Conservation (phyloP, 2,797 vertebrate genomes). For the Anguilla pacifica region DNA sequence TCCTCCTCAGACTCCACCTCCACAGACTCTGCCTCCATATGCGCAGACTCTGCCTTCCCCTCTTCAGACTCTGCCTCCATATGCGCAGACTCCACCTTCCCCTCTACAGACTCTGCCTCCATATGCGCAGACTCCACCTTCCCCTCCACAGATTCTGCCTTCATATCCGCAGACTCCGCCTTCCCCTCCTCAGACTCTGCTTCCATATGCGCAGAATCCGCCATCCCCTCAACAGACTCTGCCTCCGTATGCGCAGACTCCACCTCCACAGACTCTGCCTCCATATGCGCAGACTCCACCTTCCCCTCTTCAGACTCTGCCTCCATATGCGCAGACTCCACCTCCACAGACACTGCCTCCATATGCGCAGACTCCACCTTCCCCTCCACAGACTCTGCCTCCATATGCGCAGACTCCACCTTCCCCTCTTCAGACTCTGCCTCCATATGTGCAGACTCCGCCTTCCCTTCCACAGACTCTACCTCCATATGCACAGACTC, state of each 20-base stretch:
- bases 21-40: neutral
- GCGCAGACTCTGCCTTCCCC: neutral
- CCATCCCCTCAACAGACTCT: neutral
- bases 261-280: too few relatives aligned
- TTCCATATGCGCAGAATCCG: neutral
- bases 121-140: neutral
- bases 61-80: neutral
- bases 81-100: neutral
- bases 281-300: too few relatives aligned
- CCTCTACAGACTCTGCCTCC: neutral
- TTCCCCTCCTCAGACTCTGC: neutral
- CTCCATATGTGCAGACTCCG: too few relatives aligned
- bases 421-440: too few relatives aligned
- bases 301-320: neutral
- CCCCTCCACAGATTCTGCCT: too few relatives aligned
- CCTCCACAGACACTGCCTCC: too few relatives aligned
- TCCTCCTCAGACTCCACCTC: neutral
- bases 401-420: too few relatives aligned
- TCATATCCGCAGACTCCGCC: too few relatives aligned
- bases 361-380: too few relatives aligned
- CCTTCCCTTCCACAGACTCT: too few relatives aligned
- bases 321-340: neutral
- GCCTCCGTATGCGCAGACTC: neutral
- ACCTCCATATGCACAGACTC: too few relatives aligned
- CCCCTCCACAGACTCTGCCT: too few relatives aligned